phyloP scores from a whole-genome alignment of 1,140 invertebrate genomes.

The Pseudobourletiella spinata region DNA sequence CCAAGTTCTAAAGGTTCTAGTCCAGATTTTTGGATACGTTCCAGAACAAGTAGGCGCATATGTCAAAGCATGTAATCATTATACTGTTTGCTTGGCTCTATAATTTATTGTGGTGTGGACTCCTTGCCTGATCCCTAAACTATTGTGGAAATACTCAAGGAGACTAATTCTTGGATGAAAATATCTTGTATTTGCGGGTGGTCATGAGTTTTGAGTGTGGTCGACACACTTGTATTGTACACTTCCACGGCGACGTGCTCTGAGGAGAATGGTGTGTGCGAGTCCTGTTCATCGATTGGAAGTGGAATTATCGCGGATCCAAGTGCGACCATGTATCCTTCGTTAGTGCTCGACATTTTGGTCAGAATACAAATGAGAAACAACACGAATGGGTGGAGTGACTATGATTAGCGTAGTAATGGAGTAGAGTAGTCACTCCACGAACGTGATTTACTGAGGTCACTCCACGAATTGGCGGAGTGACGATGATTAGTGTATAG shows the following conservation, averaged over 20 bases:
- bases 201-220: conserved; percentile 13
- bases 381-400: no score
- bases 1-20: conserved; percentile 23
- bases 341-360: conserved; percentile 21
- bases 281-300: conserved; percentile 23
- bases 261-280: conserved; percentile 25
- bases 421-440: no score
- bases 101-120: conserved; percentile 21
- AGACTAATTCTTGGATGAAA: conserved; percentile 32
- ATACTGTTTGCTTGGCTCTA: conserved; percentile 33
- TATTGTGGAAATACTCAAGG: conserved; percentile 24
- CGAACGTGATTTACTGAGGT: no score
- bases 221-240: conserved; percentile 20
- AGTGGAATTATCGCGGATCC: conserved; percentile 30
- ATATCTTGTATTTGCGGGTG: conserved; percentile 31
- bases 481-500: no score
- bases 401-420: no score
- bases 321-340: conserved; percentile 27
- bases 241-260: conserved; percentile 10
- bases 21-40: conserved; percentile 33
- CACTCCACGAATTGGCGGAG: no score
- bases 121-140: conserved; percentile 21
- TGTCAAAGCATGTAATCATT: no score
- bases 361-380: conserved; percentile 31
- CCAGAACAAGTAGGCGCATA: no score